Conservation (phyloP, 2,113 vertebrate species). For the Notechis scutatus region DNA sequence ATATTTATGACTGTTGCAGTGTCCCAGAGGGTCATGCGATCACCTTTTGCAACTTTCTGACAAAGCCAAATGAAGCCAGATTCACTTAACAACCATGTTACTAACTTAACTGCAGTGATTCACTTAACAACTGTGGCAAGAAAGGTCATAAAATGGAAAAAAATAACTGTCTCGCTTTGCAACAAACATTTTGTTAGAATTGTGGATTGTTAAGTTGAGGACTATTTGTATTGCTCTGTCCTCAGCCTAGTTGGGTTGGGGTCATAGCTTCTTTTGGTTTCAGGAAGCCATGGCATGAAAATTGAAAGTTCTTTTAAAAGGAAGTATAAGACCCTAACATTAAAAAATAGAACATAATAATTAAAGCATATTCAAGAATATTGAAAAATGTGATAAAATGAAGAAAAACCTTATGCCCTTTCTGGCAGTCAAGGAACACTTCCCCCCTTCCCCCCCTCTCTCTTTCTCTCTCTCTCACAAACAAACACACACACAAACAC, state of each 20-base stretch:
- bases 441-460: too few relatives aligned
- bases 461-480: too few relatives aligned
- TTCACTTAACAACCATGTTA: not conserved
- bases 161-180: not conserved
- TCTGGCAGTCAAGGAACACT: not conserved
- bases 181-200: not conserved
- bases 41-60: not conserved
- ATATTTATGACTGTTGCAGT: not conserved
- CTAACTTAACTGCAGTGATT: not conserved
- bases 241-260: not conserved
- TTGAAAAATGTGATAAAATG: not conserved
- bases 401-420: not conserved
- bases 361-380: not conserved
- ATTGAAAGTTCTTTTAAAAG: not conserved
- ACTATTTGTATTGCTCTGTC: not conserved
- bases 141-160: not conserved
- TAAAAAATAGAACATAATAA: not conserved
- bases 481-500: too few relatives aligned
- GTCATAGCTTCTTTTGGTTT: not conserved
- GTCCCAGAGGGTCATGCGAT: not conserved
- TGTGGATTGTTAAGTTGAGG: too few relatives aligned
- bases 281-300: not conserved
- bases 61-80: not conserved
- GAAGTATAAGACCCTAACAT: not conserved
- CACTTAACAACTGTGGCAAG: not conserved